Percentiles rank a stretch among this genome's conserved stretches.
These are phyloP conservation scores for Metaphire vulgaris DNA, from an alignment of 1,140 invertebrate species.

Conservation along the genomic window DNA sequence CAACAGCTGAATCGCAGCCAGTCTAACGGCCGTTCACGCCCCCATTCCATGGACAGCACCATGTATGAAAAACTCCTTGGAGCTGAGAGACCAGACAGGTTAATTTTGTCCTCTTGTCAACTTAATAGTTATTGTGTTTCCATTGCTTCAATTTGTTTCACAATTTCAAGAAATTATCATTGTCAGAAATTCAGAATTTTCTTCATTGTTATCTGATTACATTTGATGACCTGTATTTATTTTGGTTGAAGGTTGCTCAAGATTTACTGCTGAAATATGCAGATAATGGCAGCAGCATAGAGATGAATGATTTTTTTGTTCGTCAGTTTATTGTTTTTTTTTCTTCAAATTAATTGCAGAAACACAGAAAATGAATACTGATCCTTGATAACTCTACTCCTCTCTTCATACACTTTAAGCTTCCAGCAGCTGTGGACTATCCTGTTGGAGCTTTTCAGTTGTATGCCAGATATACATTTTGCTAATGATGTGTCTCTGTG, in stretches of 20 bases:
- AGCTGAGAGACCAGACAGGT: neutral
- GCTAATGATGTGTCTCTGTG: neutral
- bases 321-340: neutral
- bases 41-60: slow-evolving; percentile 15
- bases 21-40: slow-evolving; percentile 5
- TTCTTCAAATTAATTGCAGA: no score
- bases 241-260: no score
- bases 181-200: neutral
- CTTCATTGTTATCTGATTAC: no score
- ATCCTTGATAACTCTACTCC: neutral
- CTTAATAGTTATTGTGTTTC: neutral
- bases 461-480: neutral
- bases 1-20: neutral
- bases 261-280: no score
- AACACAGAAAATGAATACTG: neutral
- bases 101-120: neutral
- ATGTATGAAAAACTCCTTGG: slow-evolving; percentile 14
- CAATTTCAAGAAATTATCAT: neutral
- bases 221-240: no score
- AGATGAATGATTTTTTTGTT: no score
- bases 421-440: neutral
- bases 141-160: neutral
- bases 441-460: neutral
- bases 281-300: no score
- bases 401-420: neutral